These are phyloP conservation scores for Caenorhabditis virilis DNA, from an alignment of 2,888 invertebrate species.

Conservation along the genomic window DNA sequence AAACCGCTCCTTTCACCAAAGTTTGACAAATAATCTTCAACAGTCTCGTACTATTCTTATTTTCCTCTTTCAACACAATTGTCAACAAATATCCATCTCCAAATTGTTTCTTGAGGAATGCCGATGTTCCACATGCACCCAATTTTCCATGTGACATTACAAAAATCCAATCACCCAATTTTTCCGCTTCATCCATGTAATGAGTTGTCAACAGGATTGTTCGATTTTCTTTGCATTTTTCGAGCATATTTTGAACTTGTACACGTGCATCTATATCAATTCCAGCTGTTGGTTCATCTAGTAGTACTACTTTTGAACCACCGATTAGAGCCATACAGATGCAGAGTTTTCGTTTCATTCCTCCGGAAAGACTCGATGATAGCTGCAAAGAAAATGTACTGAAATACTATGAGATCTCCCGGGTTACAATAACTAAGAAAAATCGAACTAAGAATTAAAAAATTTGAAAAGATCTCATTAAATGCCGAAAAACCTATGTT, in stretches of 20 bases:
- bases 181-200: constrained; percentile 67
- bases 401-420: too few relatives aligned
- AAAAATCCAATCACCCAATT: constrained; percentile 60
- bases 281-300: constrained; percentile 62
- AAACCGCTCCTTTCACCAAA: not conserved
- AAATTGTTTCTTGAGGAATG: constrained; percentile 56
- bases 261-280: constrained; percentile 48
- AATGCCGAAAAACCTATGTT: too few relatives aligned
- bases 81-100: constrained; percentile 60
- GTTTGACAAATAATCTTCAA: not conserved
- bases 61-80: constrained; percentile 30
- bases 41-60: not conserved
- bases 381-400: too few relatives aligned
- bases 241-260: constrained; percentile 47
- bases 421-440: too few relatives aligned
- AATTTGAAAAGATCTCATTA: too few relatives aligned
- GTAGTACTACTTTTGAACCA: constrained; percentile 48
- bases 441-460: too few relatives aligned
- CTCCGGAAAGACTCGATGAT: constrained; percentile 58
- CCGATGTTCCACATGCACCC: constrained; percentile 53
- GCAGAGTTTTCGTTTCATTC: constrained; percentile 65
- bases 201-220: constrained; percentile 65
- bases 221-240: constrained; percentile 44
- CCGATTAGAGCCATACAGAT: constrained; percentile 64
- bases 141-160: constrained; percentile 62